phyloP scores from a whole-genome alignment of 2,797 vertebrate genomes.

The Syndactyla subalaris region DNA sequence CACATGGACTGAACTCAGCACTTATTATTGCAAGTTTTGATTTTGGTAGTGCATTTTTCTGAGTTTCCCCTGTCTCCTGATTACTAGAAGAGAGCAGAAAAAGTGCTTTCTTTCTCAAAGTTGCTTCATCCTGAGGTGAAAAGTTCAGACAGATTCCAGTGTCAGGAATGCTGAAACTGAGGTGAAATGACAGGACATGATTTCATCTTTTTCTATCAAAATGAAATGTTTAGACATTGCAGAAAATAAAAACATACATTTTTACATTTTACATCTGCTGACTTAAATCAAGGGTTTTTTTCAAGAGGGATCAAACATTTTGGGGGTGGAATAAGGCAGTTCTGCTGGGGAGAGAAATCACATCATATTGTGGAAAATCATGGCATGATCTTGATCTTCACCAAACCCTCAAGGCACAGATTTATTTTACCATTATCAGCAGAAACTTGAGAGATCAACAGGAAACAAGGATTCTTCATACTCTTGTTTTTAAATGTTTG shows the following conservation, averaged over 20 bases:
- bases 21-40: not conserved
- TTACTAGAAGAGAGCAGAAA: not conserved
- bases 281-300: not conserved
- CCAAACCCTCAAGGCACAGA: not conserved
- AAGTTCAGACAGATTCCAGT: not conserved
- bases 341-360: not conserved
- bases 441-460: not conserved
- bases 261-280: not conserved
- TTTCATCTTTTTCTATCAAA: conserved; percentile 26
- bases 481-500: no score
- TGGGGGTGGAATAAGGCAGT: not conserved
- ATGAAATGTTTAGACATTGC: conserved; percentile 24
- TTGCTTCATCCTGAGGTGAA: not conserved
- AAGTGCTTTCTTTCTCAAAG: not conserved
- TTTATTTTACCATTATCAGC: not conserved
- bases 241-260: conserved; percentile 23
- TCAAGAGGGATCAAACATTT: not conserved
- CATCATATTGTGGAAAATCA: not conserved
- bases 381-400: not conserved
- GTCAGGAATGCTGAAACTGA: conserved; percentile 15
- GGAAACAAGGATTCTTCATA: not conserved
- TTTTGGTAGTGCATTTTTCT: not conserved
- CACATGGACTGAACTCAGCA: not conserved
- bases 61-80: not conserved
- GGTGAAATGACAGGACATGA: conserved; percentile 6